Conservation (phyloP, 2,888 invertebrate species). For the Octodonta nipae region DNA sequence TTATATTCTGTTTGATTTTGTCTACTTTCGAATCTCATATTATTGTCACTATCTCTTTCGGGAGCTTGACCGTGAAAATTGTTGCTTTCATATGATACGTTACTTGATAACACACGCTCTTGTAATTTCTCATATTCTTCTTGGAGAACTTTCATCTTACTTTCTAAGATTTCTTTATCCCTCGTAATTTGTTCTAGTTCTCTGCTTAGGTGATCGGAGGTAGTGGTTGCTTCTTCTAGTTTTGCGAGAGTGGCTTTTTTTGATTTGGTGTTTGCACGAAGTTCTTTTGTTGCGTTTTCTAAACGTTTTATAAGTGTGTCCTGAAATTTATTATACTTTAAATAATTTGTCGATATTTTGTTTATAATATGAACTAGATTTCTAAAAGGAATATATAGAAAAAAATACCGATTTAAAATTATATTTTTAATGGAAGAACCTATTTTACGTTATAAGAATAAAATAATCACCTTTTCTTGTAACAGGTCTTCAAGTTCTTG, state of each 20-base stretch:
- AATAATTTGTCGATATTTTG: no score
- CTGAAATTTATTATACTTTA: no score
- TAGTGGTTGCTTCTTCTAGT: conserved; percentile 24
- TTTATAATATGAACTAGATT: no score
- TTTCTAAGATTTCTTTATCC: conserved; percentile 26
- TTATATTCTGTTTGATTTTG: no score
- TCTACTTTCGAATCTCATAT: no score
- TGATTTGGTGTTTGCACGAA: conserved; percentile 26
- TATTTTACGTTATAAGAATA: neutral
- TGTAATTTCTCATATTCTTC: conserved; percentile 25
- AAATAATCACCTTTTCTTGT: conserved; percentile 21
- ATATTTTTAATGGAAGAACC: no score
- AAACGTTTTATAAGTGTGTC: conserved; percentile 20
- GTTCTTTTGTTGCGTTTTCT: conserved; percentile 28
- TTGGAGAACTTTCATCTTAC: conserved; percentile 23
- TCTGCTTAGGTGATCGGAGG: conserved; percentile 17
- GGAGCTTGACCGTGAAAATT: conserved; percentile 15
- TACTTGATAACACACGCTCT: conserved; percentile 16
- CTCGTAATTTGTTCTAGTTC: conserved; percentile 23
- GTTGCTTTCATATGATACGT: conserved; percentile 7
- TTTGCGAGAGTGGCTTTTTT: conserved; percentile 27
- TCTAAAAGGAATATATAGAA: no score
- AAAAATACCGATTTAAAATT: no score
- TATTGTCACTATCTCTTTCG: conserved; percentile 16
- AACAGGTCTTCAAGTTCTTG: conserved; percentile 28